These are phyloP conservation scores for Ectemnius cavifrons DNA, from an alignment of 2,888 invertebrate species.

Conservation along the genomic window DNA sequence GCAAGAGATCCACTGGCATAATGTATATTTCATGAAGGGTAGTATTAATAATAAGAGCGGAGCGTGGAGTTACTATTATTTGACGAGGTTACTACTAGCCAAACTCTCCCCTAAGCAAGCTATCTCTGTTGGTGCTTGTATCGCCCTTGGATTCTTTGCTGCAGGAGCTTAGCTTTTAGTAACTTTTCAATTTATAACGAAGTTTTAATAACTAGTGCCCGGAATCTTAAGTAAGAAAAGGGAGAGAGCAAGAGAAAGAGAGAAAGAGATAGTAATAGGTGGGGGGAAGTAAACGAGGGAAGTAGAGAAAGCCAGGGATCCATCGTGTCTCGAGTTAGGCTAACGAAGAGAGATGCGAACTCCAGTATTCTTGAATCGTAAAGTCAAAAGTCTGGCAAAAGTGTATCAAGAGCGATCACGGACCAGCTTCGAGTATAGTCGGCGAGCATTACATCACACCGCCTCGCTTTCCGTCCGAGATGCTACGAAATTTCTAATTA, in stretches of 20 bases:
- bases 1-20: neutral
- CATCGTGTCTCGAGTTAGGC: constrained; percentile 33
- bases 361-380: constrained; percentile 27
- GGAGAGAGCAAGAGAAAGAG: no score
- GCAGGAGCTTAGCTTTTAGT: constrained; percentile 11
- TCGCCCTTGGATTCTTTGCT: no score
- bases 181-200: constrained; percentile 60
- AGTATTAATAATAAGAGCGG: no score
- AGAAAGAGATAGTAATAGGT: no score
- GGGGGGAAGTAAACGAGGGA: neutral
- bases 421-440: neutral
- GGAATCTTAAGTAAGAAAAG: neutral
- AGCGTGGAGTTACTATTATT: no score
- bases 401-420: constrained; percentile 12
- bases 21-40: constrained; percentile 17
- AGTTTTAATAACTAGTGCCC: constrained; percentile 60
- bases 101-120: neutral
- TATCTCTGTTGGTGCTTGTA: no score
- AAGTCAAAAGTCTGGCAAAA: constrained; percentile 27
- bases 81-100: neutral
- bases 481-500: neutral
- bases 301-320: constrained; percentile 36
- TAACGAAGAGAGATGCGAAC: constrained; percentile 41
- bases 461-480: neutral
- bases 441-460: neutral